A percentile compares a stretch with the other conserved stretches of the same genome.
phyloP scores from a whole-genome alignment of 2,113 vertebrate species.

The Gymnobelideus leadbeateri region DNA sequence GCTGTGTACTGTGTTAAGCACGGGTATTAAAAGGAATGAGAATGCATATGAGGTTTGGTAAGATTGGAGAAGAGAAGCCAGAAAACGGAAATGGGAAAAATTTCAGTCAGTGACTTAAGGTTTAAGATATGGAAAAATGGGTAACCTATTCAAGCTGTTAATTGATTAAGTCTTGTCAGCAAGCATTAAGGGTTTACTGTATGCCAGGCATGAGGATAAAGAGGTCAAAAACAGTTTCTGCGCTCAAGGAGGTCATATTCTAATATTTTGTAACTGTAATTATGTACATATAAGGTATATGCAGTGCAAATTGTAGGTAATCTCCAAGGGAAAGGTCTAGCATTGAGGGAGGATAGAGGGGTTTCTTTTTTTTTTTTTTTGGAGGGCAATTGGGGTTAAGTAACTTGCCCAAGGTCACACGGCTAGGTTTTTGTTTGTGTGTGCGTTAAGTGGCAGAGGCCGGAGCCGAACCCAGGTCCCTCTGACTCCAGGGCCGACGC shows the following conservation, averaged over 20 bases:
- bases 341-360: neutral
- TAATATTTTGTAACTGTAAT: neutral
- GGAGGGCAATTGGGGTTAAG: too few species aligned
- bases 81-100: constrained; percentile 37
- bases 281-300: neutral
- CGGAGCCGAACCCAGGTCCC: too few species aligned
- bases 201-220: neutral
- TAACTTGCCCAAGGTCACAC: too few species aligned
- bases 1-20: constrained; percentile 36
- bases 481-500: too few species aligned
- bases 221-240: neutral
- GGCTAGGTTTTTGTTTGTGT: too few species aligned
- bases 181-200: neutral
- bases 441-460: too few species aligned
- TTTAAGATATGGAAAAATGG: constrained; percentile 46
- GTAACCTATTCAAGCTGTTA: neutral
- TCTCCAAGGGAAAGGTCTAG: neutral
- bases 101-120: neutral
- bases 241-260: neutral
- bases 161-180: neutral
- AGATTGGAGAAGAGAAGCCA: constrained; percentile 7
- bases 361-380: too few species aligned
- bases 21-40: neutral
- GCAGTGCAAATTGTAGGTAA: neutral
- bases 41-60: constrained; percentile 28